A percentile compares a stretch with the other conserved stretches of the same genome.
Evolutionary conservation across 1,140 invertebrate genomes (phyloP).

Genomic region (Maniola jurtina): DNA sequence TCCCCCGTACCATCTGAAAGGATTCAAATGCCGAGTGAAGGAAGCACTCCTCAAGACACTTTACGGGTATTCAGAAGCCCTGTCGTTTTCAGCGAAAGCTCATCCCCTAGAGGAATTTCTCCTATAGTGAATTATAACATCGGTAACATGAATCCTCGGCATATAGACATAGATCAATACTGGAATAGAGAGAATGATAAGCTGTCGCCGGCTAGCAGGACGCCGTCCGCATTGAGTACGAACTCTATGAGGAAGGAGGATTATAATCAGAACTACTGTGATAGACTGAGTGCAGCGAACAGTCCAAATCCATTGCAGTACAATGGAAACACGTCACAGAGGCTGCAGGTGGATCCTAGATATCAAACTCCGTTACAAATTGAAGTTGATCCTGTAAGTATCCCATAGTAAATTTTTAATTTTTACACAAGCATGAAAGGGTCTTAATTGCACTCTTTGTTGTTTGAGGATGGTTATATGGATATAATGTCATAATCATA

Average conservation of each 20-base stretch:
- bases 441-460: no score
- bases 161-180: constrained; percentile 72
- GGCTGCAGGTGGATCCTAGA: constrained; percentile 53
- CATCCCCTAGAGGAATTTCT: constrained; percentile 66
- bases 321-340: constrained; percentile 60
- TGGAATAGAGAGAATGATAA: constrained; percentile 69
- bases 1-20: constrained; percentile 48
- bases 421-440: no score
- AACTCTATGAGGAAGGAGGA: constrained; percentile 64
- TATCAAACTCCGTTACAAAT: constrained; percentile 80
- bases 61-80: constrained; percentile 62
- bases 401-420: no score
- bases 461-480: no score
- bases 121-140: constrained; percentile 76
- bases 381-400: constrained; percentile 84
- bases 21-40: constrained; percentile 42
- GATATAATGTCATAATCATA: no score
- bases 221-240: constrained; percentile 55
- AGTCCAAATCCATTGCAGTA: constrained; percentile 63
- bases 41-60: constrained; percentile 63
- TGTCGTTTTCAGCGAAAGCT: constrained; percentile 67
- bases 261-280: constrained; percentile 73
- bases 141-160: constrained; percentile 77
- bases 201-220: constrained; percentile 47
- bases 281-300: constrained; percentile 57